phyloP scores from a whole-genome alignment of 2,113 vertebrate genomes.

The Glaucidium brasilianum region DNA sequence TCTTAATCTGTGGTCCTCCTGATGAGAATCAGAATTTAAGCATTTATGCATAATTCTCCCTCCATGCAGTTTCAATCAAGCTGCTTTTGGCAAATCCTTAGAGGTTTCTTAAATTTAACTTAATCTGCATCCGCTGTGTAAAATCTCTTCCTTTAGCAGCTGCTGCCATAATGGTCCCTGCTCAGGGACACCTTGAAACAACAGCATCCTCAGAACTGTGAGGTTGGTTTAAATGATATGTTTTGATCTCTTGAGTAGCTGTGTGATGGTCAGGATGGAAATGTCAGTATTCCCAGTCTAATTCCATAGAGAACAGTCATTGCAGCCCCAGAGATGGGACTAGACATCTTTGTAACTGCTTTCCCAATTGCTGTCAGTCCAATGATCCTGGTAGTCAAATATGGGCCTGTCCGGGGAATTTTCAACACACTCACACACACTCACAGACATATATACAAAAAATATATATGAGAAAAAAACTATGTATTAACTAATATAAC shows the following conservation, averaged over 20 bases:
- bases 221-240: not conserved
- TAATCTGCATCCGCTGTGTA: not conserved
- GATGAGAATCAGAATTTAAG: not conserved
- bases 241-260: not conserved
- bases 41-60: not conserved
- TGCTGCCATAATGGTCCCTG: not conserved
- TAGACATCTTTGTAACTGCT: not conserved
- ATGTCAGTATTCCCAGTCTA: not conserved
- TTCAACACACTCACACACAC: not conserved
- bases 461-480: not conserved
- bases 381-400: not conserved
- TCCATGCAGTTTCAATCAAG: not conserved
- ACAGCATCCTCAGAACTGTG: not conserved
- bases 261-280: not conserved
- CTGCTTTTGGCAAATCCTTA: not conserved
- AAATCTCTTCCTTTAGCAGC: not conserved
- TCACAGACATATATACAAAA: not conserved
- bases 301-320: not conserved
- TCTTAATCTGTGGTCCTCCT: not conserved
- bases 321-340: not conserved
- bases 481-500: not conserved
- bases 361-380: not conserved
- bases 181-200: not conserved
- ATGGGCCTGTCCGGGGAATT: not conserved
- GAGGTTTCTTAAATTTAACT: slow-evolving; percentile 2